Percentiles rank a stretch among this genome's conserved stretches.
phyloP scores from a whole-genome alignment of 2,888 invertebrate species.

The Caenorhabditis doughertyi region DNA sequence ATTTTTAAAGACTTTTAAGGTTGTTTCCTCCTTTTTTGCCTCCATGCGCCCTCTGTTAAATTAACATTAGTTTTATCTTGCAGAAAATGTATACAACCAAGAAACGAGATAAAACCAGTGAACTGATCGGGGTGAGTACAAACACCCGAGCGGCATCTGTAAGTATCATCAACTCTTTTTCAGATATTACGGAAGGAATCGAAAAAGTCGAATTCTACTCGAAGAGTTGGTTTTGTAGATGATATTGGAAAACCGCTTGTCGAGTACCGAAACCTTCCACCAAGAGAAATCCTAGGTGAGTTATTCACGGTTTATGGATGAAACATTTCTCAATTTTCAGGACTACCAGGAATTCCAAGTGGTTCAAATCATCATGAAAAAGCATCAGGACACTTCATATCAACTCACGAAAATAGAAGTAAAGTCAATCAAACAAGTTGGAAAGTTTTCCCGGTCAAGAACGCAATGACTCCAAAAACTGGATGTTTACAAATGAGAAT shows the following conservation, averaged over 20 bases:
- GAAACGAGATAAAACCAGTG: neutral
- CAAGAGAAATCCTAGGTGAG: neutral
- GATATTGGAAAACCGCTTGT: constrained; percentile 51
- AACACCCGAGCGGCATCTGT: neutral
- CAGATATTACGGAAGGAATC: constrained; percentile 22
- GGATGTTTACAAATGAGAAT: constrained; percentile 1
- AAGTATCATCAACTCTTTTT: neutral
- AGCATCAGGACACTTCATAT: constrained; percentile 1
- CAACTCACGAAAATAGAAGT: neutral
- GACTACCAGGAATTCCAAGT: neutral
- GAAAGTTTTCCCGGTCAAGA: constrained; percentile 25
- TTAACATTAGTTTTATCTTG: neutral
- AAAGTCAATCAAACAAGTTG: constrained; percentile 5
- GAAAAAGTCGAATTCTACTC: neutral
- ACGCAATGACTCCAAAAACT: neutral
- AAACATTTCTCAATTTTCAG: neutral
- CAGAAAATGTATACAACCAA: constrained; percentile 17
- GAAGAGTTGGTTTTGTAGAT: constrained; percentile 40
- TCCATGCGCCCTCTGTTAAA: neutral
- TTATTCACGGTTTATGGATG: neutral
- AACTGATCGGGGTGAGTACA: constrained; percentile 5
- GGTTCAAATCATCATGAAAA: constrained; percentile 1
- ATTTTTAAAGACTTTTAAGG: too few species aligned
- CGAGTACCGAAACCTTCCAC: constrained; percentile 20
- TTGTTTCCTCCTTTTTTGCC: neutral